Percentiles rank a stretch among this genome's conserved stretches.
phyloP scores from a whole-genome alignment of 2,113 vertebrate genomes.

The Xiphorhynchus elegans region DNA sequence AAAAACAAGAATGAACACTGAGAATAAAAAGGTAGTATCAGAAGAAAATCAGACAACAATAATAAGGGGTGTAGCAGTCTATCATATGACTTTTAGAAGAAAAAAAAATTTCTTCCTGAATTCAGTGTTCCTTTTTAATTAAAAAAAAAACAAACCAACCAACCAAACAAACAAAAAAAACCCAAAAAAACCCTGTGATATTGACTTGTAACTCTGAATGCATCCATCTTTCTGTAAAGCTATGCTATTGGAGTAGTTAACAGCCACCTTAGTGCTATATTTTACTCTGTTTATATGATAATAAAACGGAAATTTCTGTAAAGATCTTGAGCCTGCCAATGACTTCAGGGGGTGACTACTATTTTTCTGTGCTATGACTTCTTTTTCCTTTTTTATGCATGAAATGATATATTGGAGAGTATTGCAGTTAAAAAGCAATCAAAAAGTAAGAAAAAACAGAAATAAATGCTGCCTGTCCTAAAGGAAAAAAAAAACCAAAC shows the following conservation, averaged over 20 bases:
- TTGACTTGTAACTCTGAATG: background rate
- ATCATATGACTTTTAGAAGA: background rate
- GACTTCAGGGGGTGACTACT: background rate
- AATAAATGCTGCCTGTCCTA: background rate
- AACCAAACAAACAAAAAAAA: too few species aligned
- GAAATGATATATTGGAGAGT: background rate
- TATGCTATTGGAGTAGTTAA: background rate
- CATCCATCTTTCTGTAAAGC: background rate
- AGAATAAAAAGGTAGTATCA: background rate
- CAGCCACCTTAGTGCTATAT: background rate
- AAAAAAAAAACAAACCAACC: background rate
- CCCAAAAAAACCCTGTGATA: background rate
- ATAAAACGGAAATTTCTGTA: background rate
- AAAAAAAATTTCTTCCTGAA: background rate
- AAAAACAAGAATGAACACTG: background rate
- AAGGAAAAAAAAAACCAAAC: background rate
- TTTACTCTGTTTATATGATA: background rate
- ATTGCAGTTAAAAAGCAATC: background rate
- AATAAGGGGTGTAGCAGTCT: background rate
- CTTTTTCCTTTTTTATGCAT: background rate
- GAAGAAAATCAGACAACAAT: background rate
- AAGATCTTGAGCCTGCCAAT: background rate
- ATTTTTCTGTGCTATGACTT: background rate
- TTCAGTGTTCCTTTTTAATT: background rate
- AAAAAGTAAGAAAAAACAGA: background rate